These are phyloP conservation scores for Papilio helenus DNA, from an alignment of 1,140 invertebrate species.

Conservation along the genomic window DNA sequence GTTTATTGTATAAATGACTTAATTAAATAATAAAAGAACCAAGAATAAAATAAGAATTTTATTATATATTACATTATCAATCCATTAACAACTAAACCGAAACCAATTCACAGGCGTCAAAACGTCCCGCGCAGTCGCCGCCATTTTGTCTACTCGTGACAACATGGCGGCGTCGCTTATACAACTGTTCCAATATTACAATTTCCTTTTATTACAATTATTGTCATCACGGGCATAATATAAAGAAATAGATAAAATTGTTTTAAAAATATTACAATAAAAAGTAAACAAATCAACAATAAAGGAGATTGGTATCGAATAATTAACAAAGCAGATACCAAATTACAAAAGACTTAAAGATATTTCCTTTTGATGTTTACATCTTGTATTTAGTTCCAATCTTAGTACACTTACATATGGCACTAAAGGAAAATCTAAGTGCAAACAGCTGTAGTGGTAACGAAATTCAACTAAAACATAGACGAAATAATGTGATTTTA, in stretches of 20 bases:
- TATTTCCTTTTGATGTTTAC: too few species aligned
- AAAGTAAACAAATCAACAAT: neutral
- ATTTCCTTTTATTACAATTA: slow-evolving; percentile 32
- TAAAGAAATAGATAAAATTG: neutral
- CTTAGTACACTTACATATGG: too few species aligned
- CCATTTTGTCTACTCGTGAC: neutral
- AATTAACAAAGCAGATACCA: neutral
- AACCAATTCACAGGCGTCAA: slow-evolving; percentile 43
- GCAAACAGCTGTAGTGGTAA: too few species aligned
- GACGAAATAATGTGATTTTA: too few species aligned
- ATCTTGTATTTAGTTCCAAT: too few species aligned
- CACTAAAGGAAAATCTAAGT: too few species aligned
- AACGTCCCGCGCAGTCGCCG: slow-evolving; percentile 34
- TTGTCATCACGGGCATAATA: slow-evolving; percentile 35
- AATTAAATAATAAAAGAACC: slow-evolving; percentile 28
- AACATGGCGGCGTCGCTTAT: slow-evolving; percentile 32
- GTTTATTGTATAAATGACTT: too few species aligned
- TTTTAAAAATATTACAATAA: neutral
- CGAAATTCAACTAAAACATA: too few species aligned
- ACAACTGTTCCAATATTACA: slow-evolving; percentile 30
- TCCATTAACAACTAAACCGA: slow-evolving; percentile 45
- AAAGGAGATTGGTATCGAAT: neutral
- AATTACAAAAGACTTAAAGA: too few species aligned
- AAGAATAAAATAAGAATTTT: slow-evolving; percentile 47
- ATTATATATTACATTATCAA: slow-evolving; percentile 48